These are phyloP conservation scores for Apostichopus californicus DNA, from an alignment of 35 echinoderm and acorn worm genomes.

Conservation along the genomic window DNA sequence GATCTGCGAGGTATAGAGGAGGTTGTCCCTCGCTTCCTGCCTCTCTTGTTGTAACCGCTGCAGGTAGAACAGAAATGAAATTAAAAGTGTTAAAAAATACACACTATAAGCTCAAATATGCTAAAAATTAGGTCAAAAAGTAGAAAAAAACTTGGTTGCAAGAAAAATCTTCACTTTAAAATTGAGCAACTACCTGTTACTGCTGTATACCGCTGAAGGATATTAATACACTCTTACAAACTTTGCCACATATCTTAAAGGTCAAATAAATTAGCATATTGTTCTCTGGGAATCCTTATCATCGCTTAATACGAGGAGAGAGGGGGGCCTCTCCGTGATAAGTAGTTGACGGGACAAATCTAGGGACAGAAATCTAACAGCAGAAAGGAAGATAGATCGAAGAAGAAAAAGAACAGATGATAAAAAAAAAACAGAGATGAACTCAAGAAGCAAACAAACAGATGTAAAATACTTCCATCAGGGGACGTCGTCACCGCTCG, in stretches of 20 bases:
- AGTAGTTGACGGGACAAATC: neutral
- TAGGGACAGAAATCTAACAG: neutral
- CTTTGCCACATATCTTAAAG: neutral
- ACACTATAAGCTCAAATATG: neutral
- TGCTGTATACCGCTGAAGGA: neutral
- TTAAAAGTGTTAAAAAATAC: neutral
- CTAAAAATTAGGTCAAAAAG: too few relatives aligned
- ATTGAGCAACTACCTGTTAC: neutral
- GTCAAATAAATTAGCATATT: neutral
- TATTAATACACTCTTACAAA: neutral
- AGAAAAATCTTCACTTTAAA: neutral
- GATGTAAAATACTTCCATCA: neutral
- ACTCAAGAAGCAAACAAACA: neutral
- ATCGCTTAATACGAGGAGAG: neutral
- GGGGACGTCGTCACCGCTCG: neutral
- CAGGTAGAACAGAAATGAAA: slow-evolving; percentile 1
- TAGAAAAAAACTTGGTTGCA: neutral
- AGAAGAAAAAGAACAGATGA: neutral
- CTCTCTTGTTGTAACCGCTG: slow-evolving; percentile 49
- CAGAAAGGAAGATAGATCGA: neutral
- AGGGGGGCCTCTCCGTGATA: neutral
- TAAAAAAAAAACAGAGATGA: neutral
- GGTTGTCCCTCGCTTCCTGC: slow-evolving; percentile 20
- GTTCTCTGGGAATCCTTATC: neutral
- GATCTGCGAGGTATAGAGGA: slow-evolving; percentile 40